Evolutionary conservation across 2,797 vertebrate genomes (phyloP).

Genomic region (Myiothlypis chrysogaster): DNA sequence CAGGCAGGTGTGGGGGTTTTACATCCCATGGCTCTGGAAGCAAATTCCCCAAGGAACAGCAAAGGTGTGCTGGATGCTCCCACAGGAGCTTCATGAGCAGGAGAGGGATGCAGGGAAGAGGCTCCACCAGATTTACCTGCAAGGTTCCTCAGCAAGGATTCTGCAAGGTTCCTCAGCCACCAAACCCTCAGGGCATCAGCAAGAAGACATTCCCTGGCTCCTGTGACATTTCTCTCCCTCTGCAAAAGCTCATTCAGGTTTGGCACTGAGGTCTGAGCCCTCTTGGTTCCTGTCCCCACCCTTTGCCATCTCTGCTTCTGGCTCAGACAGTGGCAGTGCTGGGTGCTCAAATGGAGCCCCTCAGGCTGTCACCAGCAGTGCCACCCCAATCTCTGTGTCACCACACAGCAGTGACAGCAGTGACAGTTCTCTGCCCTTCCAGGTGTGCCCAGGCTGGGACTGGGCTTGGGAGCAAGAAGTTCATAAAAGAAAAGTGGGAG

Average conservation of each 20-base stretch:
- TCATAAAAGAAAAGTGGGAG: neutral
- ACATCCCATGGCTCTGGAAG: accelerated
- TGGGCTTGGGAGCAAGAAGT: neutral
- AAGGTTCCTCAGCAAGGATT: too few species aligned
- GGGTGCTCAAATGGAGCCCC: accelerated
- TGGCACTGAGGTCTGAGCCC: neutral
- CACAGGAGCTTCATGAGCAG: neutral
- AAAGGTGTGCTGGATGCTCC: neutral
- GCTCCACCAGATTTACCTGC: neutral
- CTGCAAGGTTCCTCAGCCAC: neutral
- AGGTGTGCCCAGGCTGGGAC: neutral
- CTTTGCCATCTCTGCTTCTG: neutral
- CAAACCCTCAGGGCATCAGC: neutral
- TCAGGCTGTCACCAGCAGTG: neutral
- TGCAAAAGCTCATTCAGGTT: neutral
- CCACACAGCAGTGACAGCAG: neutral
- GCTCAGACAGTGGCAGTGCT: neutral
- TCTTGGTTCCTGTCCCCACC: neutral
- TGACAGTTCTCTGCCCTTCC: neutral
- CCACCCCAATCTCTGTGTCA: neutral
- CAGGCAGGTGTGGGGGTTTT: too few species aligned
- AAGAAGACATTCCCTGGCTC: neutral
- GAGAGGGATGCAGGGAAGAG: neutral
- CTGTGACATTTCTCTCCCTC: neutral
- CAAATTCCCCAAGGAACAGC: neutral